phyloP scores from a whole-genome alignment of 2,113 vertebrate species.

The Anoura caudifer region DNA sequence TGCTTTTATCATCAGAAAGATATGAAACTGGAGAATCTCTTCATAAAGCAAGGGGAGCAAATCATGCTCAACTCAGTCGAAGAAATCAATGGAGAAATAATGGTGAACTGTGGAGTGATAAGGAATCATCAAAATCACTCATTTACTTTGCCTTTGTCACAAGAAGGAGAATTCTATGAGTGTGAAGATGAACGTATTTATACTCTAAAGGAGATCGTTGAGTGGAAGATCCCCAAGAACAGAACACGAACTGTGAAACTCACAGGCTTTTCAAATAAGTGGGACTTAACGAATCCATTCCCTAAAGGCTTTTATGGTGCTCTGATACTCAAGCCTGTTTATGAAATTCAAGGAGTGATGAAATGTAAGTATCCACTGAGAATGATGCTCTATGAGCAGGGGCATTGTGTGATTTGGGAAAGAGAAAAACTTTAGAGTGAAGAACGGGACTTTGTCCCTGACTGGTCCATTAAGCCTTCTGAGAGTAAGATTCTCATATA shows the following conservation, averaged over 20 bases:
- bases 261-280: constrained; percentile 69
- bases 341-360: constrained; percentile 87
- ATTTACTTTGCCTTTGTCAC: constrained; percentile 81
- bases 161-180: constrained; percentile 86
- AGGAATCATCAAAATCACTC: constrained; percentile 72
- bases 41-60: constrained; percentile 75
- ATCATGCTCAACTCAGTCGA: constrained; percentile 80
- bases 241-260: constrained; percentile 82
- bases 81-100: constrained; percentile 60
- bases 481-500: background rate
- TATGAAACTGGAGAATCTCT: constrained; percentile 74
- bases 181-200: constrained; percentile 88
- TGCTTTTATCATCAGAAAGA: constrained; percentile 79
- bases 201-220: constrained; percentile 86
- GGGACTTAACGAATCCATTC: constrained; percentile 71
- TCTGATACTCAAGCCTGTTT: constrained; percentile 84
- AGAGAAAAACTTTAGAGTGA: background rate
- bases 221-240: constrained; percentile 88
- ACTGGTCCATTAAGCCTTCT: background rate
- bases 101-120: constrained; percentile 79
- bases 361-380: constrained; percentile 85
- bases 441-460: background rate
- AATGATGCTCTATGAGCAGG: background rate
- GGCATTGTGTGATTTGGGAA: background rate
- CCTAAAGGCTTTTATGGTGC: constrained; percentile 80